Evolutionary conservation across 92 coral and sea anemone species (phyloP).

Genomic region (Epizoanthus rinbou): DNA sequence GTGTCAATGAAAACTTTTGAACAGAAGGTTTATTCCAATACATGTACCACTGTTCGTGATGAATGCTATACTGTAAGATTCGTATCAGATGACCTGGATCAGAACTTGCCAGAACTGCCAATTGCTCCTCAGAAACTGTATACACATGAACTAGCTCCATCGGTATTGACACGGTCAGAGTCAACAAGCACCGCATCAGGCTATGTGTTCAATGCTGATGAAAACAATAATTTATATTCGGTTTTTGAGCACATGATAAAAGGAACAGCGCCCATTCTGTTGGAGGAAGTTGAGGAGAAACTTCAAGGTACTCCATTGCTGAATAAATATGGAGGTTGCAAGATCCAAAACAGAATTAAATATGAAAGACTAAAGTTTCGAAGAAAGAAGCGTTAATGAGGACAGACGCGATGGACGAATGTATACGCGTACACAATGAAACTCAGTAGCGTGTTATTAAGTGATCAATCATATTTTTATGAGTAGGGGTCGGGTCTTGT

Average conservation of each 20-base stretch:
- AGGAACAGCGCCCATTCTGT: constrained; percentile 12
- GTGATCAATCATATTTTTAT: not conserved
- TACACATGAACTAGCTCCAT: not conserved
- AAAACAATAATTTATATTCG: not conserved
- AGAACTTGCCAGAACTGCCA: too few relatives aligned
- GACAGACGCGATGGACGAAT: not conserved
- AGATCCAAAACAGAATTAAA: constrained; percentile 32
- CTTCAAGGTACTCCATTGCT: constrained; percentile 17
- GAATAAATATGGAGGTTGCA: constrained; percentile 14
- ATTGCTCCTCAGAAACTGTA: not conserved
- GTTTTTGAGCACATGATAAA: constrained; percentile 25
- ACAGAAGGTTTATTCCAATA: constrained; percentile 13
- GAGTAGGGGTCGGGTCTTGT: too few relatives aligned
- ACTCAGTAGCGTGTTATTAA: not conserved
- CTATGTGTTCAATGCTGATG: constrained; percentile 30
- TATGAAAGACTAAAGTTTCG: constrained; percentile 37
- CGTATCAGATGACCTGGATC: not conserved
- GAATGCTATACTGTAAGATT: not conserved
- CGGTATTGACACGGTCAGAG: constrained; percentile 15
- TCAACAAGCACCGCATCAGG: constrained; percentile 8
- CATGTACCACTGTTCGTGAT: not conserved
- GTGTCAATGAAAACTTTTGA: constrained; percentile 20
- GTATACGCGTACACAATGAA: not conserved
- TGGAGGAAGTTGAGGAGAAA: not conserved
- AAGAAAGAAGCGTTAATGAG: not conserved